These are phyloP conservation scores for Microtus pennsylvanicus DNA, from an alignment of 2,113 vertebrate genomes.

Conservation along the genomic window DNA sequence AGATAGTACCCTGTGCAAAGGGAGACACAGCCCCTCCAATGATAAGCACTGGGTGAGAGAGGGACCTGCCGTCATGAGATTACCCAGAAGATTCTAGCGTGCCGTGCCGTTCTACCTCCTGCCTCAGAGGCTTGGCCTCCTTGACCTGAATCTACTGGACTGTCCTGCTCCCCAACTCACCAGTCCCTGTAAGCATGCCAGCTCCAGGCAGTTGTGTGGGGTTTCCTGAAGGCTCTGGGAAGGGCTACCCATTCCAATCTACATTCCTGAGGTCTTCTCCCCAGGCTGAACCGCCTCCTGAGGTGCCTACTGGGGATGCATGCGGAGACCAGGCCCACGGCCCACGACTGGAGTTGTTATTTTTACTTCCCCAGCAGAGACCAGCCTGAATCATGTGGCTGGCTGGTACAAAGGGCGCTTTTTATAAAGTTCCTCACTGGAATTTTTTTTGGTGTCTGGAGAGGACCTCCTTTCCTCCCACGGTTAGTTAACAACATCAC, in stretches of 20 bases:
- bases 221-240: background rate
- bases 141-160: conserved; percentile 9
- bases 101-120: background rate
- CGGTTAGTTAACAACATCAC: conserved; percentile 68
- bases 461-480: conserved; percentile 70
- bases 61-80: conserved; percentile 50
- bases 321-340: background rate
- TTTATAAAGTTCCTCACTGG: conserved; percentile 62
- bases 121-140: background rate
- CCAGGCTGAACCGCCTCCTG: background rate
- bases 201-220: conserved; percentile 7
- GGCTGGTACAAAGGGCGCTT: conserved; percentile 65
- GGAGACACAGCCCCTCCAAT: background rate
- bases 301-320: background rate
- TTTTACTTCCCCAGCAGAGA: conserved; percentile 18
- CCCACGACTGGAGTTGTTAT: conserved; percentile 26
- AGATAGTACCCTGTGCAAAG: background rate
- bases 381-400: conserved; percentile 55
- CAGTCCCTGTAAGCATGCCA: background rate
- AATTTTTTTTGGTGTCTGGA: conserved; percentile 68
- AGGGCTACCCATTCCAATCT: background rate
- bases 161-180: background rate
- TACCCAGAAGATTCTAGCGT: background rate
- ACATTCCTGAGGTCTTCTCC: background rate
- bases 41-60: conserved; percentile 63